Evolutionary conservation across 2,797 vertebrate genomes (phyloP).

Genomic region (Pipistrellus pygmaeus): DNA sequence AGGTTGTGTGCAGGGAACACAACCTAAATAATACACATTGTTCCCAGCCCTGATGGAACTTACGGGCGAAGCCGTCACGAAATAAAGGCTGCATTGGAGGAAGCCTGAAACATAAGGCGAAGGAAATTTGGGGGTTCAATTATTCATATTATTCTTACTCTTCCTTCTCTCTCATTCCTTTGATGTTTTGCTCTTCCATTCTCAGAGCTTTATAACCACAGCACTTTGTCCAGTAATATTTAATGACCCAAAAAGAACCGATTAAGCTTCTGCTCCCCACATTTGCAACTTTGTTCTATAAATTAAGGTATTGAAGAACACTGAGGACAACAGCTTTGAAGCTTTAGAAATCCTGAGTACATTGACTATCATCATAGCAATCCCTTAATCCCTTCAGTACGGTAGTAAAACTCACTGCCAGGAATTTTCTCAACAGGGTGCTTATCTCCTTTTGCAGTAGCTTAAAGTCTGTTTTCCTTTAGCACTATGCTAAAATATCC

Average conservation of each 20-base stretch:
- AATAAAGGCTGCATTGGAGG: not conserved
- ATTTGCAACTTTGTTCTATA: not conserved
- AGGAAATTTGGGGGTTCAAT: not conserved
- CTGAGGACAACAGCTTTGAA: not conserved
- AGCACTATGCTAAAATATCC: not conserved
- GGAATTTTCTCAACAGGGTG: not conserved
- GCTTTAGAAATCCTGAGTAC: constrained; percentile 12
- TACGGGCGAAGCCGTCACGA: not conserved
- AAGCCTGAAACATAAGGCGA: not conserved
- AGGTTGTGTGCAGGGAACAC: not conserved
- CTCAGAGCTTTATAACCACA: not conserved
- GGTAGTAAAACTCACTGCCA: not conserved
- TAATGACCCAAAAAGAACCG: not conserved
- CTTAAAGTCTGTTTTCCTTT: not conserved
- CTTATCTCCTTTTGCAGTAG: not conserved
- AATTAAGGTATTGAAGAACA: constrained; percentile 46
- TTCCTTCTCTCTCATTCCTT: not conserved
- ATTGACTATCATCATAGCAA: not conserved
- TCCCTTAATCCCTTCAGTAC: not conserved
- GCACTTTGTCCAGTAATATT: not conserved
- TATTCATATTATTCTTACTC: not conserved
- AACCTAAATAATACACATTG: not conserved
- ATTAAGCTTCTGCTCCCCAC: not conserved
- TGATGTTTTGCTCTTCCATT: not conserved
- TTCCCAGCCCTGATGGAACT: not conserved